phyloP scores from a whole-genome alignment of 1,140 invertebrate species.

The Anastrepha obliqua region DNA sequence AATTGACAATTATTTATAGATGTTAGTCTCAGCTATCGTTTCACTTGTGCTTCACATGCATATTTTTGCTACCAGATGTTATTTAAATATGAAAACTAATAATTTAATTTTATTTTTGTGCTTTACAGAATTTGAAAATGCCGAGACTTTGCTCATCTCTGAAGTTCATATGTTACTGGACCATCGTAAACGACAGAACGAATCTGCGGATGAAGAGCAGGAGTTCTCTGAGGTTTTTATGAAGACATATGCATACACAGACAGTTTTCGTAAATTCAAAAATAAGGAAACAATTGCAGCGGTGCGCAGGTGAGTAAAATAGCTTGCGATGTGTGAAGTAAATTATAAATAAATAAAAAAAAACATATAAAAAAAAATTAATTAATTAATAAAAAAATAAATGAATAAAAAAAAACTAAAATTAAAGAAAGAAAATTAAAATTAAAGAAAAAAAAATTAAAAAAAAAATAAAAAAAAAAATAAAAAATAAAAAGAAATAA shows the following conservation, averaged over 20 bases:
- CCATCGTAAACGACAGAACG: conserved; percentile 97
- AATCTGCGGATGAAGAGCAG: conserved; percentile 98
- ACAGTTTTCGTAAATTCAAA: conserved; percentile 97
- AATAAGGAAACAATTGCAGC: conserved; percentile 98
- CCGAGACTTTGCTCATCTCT: conserved; percentile 97
- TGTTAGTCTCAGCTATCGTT: conserved; percentile 45
- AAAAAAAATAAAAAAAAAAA: too few species aligned
- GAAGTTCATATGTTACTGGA: conserved; percentile 99
- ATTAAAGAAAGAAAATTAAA: too few species aligned
- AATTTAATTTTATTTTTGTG: conserved; percentile 26
- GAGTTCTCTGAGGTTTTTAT: conserved; percentile 99
- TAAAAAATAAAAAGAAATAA: too few species aligned
- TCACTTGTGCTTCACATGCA: conserved; percentile 33
- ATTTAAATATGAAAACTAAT: not conserved
- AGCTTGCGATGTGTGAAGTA: not conserved
- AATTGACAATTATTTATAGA: conserved; percentile 19
- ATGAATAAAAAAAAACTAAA: too few species aligned
- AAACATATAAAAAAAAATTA: not conserved
- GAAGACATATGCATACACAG: conserved; percentile 97
- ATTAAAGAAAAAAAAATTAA: too few species aligned
- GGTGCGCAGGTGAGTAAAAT: conserved; percentile 85
- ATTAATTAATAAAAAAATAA: not conserved
- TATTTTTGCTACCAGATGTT: not conserved
- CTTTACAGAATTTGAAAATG: conserved; percentile 96
- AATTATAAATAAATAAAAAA: not conserved